phyloP scores from a whole-genome alignment of 2,888 invertebrate genomes.

The Augochlorella aurata region DNA sequence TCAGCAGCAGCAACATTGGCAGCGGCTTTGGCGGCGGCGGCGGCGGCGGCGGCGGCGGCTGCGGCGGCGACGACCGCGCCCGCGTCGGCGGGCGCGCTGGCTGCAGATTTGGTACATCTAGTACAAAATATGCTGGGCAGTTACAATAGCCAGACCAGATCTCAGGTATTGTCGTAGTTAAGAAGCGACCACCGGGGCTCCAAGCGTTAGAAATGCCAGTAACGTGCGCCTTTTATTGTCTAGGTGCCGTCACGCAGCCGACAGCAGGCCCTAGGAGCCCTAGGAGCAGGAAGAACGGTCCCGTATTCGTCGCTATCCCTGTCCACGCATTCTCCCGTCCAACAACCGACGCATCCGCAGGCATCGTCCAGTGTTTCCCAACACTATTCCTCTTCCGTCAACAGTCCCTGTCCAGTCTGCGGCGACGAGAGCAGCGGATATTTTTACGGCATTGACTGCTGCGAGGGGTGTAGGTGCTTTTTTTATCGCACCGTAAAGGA shows the following conservation, averaged over 20 bases:
- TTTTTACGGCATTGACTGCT: conserved; percentile 98
- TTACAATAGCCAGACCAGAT: conserved; percentile 81
- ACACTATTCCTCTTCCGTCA: conserved; percentile 82
- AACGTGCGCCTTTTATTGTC: neutral
- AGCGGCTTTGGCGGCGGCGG: too few species aligned
- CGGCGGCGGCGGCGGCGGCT: too few species aligned
- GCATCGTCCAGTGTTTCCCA: conserved; percentile 66
- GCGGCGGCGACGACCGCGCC: too few species aligned
- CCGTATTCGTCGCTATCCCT: conserved; percentile 80
- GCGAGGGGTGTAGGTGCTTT: conserved; percentile 99
- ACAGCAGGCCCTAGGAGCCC: too few species aligned
- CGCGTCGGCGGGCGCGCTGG: too few species aligned
- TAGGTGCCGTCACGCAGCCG: conserved; percentile 89
- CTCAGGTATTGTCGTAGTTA: conserved; percentile 70
- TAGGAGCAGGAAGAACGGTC: conserved; percentile 80
- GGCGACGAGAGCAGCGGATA: conserved; percentile 98
- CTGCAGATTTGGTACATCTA: too few species aligned
- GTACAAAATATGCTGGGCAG: too few species aligned
- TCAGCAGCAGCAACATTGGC: too few species aligned
- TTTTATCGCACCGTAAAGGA: conserved; percentile 99
- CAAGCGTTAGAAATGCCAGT: too few species aligned
- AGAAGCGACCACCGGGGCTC: too few species aligned
- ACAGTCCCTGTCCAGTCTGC: conserved; percentile 97
- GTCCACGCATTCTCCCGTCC: conserved; percentile 94
- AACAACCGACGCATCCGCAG: conserved; percentile 83